These are phyloP conservation scores for Xiphophorus couchianus DNA, from an alignment of 2,113 vertebrate species.

Conservation along the genomic window DNA sequence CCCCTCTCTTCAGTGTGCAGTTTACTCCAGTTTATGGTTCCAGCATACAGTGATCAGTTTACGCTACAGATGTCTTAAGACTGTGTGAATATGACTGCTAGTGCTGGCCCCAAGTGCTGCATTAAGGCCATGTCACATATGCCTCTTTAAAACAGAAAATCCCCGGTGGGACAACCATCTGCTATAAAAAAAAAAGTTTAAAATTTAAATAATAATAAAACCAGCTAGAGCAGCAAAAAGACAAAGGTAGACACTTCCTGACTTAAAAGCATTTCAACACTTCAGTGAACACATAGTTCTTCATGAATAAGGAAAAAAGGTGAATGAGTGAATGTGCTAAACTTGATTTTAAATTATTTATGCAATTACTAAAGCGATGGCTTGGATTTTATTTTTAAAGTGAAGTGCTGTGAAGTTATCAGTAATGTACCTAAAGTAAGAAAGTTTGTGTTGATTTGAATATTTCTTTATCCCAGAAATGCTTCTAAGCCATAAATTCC, in stretches of 20 bases:
- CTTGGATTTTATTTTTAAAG: background rate
- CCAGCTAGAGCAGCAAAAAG: background rate
- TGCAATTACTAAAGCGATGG: too few species aligned
- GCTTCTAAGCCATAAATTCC: background rate
- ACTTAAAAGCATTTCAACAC: background rate
- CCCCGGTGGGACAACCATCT: background rate
- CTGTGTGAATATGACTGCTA: slow-evolving; percentile 52
- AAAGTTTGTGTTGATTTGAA: background rate
- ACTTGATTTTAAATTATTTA: background rate
- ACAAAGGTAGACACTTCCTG: background rate
- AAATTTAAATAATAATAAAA: background rate
- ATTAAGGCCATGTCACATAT: slow-evolving; percentile 64
- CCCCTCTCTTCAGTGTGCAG: slow-evolving; percentile 52
- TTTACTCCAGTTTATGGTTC: slow-evolving; percentile 63
- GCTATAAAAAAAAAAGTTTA: background rate
- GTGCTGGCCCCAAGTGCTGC: slow-evolving; percentile 65
- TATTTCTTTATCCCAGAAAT: background rate
- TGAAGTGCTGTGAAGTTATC: background rate
- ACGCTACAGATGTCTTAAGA: slow-evolving; percentile 68
- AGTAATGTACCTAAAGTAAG: background rate
- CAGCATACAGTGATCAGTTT: slow-evolving; percentile 61
- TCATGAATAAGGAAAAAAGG: background rate
- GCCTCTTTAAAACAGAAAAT: slow-evolving; percentile 47
- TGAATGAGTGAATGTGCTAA: background rate
- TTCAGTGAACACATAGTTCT: background rate